phyloP scores from a whole-genome alignment of 2,888 invertebrate genomes.

The Meloe dianella region DNA sequence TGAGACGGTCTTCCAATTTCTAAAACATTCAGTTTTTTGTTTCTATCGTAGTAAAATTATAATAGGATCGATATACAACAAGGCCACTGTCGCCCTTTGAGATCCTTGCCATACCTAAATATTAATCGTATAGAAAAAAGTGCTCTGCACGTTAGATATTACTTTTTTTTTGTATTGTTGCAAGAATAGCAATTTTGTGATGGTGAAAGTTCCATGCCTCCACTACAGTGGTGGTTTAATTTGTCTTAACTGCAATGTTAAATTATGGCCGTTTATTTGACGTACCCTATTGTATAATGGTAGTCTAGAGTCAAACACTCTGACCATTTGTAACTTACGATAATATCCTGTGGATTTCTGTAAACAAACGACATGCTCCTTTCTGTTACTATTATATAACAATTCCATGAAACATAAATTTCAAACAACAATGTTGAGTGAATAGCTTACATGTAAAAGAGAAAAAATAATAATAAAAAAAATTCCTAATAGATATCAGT shows the following conservation, averaged over 20 bases:
- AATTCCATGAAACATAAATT: conserved; percentile 6
- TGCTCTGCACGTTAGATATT: no score
- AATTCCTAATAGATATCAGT: neutral
- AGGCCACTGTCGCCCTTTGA: neutral
- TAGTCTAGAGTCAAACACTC: neutral
- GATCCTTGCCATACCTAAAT: no score
- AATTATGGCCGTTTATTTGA: conserved; percentile 16
- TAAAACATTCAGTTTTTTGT: neutral
- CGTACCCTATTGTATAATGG: conserved; percentile 15
- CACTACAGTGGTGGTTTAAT: conserved; percentile 5
- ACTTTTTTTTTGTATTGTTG: neutral
- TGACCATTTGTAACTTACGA: conserved; percentile 17
- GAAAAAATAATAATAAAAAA: neutral
- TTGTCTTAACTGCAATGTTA: conserved; percentile 14
- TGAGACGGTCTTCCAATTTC: neutral
- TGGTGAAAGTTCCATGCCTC: neutral
- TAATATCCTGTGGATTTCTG: conserved; percentile 16
- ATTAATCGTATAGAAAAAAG: no score
- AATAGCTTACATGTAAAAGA: neutral
- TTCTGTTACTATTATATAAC: conserved; percentile 2
- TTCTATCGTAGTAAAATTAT: neutral
- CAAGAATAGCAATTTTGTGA: neutral
- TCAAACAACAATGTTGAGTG: conserved; percentile 6
- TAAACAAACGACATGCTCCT: conserved; percentile 11
- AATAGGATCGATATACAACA: neutral